phyloP scores from a whole-genome alignment of 2,888 invertebrate genomes.

The Bursaphelenchus okinawaensis region DNA sequence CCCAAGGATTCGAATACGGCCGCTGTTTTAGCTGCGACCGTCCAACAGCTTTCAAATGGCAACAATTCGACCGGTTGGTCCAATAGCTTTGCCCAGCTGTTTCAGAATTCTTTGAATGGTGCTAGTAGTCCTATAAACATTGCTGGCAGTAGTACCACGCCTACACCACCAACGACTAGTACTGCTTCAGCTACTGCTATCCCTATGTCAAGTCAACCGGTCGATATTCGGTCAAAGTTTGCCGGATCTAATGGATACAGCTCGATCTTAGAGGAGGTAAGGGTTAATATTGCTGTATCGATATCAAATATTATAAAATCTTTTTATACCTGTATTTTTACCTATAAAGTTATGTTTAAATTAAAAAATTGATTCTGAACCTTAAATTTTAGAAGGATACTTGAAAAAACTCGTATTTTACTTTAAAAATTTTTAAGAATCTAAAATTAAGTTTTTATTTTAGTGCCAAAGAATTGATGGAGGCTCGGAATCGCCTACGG shows the following conservation, averaged over 20 bases:
- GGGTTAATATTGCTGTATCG: background rate
- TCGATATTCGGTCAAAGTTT: slow-evolving; percentile 31
- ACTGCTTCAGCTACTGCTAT: slow-evolving; percentile 11
- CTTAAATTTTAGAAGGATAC: no score
- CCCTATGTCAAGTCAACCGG: slow-evolving; percentile 22
- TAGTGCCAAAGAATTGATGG: slow-evolving; percentile 41
- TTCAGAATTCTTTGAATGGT: slow-evolving; percentile 3
- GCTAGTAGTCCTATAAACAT: background rate
- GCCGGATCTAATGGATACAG: slow-evolving; percentile 21
- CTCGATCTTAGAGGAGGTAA: slow-evolving; percentile 17
- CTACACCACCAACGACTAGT: slow-evolving; percentile 68
- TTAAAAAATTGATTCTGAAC: background rate
- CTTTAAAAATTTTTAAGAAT: background rate
- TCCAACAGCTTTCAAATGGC: slow-evolving; percentile 6
- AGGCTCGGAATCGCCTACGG: slow-evolving; percentile 51
- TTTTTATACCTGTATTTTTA: background rate
- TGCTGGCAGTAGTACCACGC: slow-evolving; percentile 70
- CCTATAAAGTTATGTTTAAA: no score
- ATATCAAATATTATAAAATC: background rate
- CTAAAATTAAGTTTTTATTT: no score
- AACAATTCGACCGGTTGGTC: background rate
- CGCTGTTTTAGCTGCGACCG: slow-evolving; percentile 11
- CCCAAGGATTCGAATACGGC: slow-evolving; percentile 12
- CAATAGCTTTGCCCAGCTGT: background rate
- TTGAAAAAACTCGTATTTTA: no score